phyloP scores from a whole-genome alignment of 2,888 invertebrate species.

The Callosobruchus maculatus region DNA sequence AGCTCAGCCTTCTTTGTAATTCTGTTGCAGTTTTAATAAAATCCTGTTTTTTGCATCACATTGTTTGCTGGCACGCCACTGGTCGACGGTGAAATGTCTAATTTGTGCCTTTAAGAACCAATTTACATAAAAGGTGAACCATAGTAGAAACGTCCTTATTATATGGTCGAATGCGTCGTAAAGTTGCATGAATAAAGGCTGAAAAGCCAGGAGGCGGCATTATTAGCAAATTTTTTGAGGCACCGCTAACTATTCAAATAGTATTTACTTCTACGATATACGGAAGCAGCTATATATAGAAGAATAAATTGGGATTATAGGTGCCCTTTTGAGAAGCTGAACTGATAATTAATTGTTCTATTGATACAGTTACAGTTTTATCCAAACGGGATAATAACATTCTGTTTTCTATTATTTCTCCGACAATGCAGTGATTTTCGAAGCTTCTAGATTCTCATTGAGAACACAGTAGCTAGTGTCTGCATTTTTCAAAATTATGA shows the following conservation, averaged over 20 bases:
- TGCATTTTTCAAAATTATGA: too few relatives aligned
- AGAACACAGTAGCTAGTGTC: too few relatives aligned
- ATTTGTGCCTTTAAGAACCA: not conserved
- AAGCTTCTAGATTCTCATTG: too few relatives aligned
- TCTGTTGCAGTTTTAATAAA: too few relatives aligned
- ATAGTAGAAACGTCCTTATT: not conserved
- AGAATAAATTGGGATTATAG: not conserved
- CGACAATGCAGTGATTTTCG: too few relatives aligned
- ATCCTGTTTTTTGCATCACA: too few relatives aligned
- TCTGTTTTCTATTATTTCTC: too few relatives aligned
- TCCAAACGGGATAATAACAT: too few relatives aligned
- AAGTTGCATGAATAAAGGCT: not conserved
- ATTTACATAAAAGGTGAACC: slow-evolving; percentile 1
- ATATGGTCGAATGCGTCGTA: not conserved
- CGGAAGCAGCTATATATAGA: not conserved
- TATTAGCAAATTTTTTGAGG: not conserved
- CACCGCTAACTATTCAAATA: not conserved
- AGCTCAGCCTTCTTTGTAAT: too few relatives aligned
- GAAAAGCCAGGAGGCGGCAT: not conserved
- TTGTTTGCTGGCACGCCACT: not conserved
- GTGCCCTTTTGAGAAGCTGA: not conserved
- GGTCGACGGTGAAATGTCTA: not conserved
- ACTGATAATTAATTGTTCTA: not conserved
- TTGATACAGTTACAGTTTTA: not conserved
- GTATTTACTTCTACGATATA: not conserved